Evolutionary conservation across 2,797 vertebrate species (phyloP).

Genomic region (Pipistrellus pipistrellus): DNA sequence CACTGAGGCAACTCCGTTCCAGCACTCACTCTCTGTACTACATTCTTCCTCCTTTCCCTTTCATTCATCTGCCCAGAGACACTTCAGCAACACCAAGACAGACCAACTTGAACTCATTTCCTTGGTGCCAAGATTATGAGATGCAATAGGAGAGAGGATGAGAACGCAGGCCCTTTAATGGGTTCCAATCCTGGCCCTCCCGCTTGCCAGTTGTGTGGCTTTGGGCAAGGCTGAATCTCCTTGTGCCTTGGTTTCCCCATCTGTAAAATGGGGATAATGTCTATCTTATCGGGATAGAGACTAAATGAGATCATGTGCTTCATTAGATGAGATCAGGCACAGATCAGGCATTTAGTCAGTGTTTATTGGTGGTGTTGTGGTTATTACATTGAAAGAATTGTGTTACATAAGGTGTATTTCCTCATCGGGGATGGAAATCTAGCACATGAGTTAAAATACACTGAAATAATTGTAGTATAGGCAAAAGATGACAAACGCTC

Average conservation of each 20-base stretch:
- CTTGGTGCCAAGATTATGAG: background rate
- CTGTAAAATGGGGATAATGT: background rate
- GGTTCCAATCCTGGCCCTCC: background rate
- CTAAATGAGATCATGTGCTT: background rate
- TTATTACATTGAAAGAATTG: background rate
- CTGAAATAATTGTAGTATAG: background rate
- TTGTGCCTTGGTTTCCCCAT: constrained; percentile 12
- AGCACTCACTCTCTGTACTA: background rate
- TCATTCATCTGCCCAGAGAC: background rate
- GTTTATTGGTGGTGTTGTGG: background rate
- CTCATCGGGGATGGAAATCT: background rate
- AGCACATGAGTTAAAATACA: background rate
- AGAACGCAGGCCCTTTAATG: background rate
- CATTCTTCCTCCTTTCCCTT: background rate
- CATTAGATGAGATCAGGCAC: background rate
- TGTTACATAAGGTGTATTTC: background rate
- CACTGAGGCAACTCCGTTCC: accelerated
- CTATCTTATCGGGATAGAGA: background rate
- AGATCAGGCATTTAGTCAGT: background rate
- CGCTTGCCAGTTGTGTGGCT: background rate
- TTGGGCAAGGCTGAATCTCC: background rate
- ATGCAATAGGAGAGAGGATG: background rate
- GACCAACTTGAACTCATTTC: background rate
- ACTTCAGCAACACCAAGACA: background rate
- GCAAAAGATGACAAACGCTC: background rate